Base-by-base conservation (phyloP, 2,888 invertebrate species). In the Drosophila merina region DNA sequence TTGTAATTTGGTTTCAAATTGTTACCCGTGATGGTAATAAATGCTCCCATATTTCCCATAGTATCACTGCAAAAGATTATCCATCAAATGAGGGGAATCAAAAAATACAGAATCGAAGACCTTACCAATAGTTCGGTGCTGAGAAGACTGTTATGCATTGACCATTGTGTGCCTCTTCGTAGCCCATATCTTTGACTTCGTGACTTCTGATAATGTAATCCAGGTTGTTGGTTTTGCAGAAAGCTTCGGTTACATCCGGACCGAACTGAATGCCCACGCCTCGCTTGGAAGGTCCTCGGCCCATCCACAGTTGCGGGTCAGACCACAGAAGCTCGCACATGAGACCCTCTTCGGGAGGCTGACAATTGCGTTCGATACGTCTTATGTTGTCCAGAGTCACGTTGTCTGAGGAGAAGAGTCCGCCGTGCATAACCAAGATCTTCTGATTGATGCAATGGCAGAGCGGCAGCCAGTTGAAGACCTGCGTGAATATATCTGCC, bases 241-340 rank as follows among this genome's bases (percentile, higher is more conserved):
- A 99, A 57, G 93, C 93, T 76, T 95, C 93, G 0, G 99, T 99
- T 4, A 99, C 96, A 92, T 99, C 99, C 0, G 99, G 99, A 1
- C 99, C 99, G 92, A 99, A 99, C 92, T 99, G 99, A 82, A 98
- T 96, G 44, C 99, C 99, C 4, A 99, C 98, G 9, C 99, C 99
- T 70, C 99, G 95, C 92, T 99, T 99, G 74, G 98, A 98, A 0
- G 97, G 96, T 0, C 97, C 95, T 38, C 98, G 93, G 0, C 99
- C 99, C 57, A 91, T 89, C 92, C 96, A 95, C 7, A 96, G 96
- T 89, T 99, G 98, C 0, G 99, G 99, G 92, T 99, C 99, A 0
- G 98, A 98, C 99, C 99, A 99, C 14, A 99, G 93, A 57, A 99
- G 93, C 91, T 99, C 99, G 91, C 99, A 99, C 99, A 99, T 99